Evolutionary conservation across 2,888 invertebrate genomes (phyloP), one percentile per base, ranked within the genome.

Genomic region (Crioceris asparagi): DNA sequence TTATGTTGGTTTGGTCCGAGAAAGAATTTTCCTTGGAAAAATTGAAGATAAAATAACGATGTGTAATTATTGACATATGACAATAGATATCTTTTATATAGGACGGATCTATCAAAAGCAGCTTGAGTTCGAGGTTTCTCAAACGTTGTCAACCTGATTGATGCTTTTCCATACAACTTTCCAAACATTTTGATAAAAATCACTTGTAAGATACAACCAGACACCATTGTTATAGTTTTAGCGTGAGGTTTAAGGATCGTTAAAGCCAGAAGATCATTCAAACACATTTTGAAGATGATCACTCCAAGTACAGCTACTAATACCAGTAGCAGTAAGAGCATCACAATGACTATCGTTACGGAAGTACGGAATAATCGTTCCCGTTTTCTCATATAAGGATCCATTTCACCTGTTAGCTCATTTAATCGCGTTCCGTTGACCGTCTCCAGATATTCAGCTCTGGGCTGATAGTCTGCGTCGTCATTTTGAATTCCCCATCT

Each of bases 111-210:
- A 29, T 62, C 58, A 36, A 53, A 61, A 26, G 58, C 55, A 4
- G 42, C 36, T 38, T 59, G 54, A 1, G 61, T 61, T 40, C 55
- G 53, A 15, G 61, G 62, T 43, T 61, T 64, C 45, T 65, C 64
- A 18, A 53, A 47, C 19, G 52, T 44, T 4, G 62, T 62, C 32
- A 64, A 39, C 49, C 46, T 48, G 25, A 56, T 43, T 4, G 60
- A 52, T 8, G 57, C 19, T 27, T 39, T 48, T 8, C 37, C 39
- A 38, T 57, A 61, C 8, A 27, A 4, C 32, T 45, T 44, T 41
- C 45, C 43, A 36, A 53, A 54, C 3, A 51, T 3, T 36, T 50
- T 51, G 33, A 60, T 58, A 29, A 52, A 49, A 5, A 51, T 21
- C 2, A 55, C 51, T 33, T 50, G 51, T 4, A 56, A 19, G 11